Evolutionary conservation across 2,797 vertebrate species (phyloP), one percentile per base, ranked within the genome.

Genomic region (Glyptemys insculpta): DNA sequence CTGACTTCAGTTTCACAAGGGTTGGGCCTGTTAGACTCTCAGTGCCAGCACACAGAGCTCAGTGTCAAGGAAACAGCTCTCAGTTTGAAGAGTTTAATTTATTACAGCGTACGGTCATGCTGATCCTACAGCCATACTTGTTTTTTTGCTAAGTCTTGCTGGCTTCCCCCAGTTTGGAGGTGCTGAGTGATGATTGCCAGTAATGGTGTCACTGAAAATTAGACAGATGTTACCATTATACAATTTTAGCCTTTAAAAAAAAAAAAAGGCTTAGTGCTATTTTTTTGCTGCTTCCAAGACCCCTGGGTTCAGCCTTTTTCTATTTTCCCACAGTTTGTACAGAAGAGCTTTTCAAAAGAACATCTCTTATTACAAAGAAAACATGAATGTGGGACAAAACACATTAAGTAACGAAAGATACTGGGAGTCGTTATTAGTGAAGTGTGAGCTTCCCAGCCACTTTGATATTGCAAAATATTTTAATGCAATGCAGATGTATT

Each of bases 401-500:
- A 54, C 50, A 27, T 12, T 2, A 25, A 68, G 29, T 27, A 6
- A 44, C 54, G 56, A 62, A 83, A 91, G 53, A 91, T 47, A 19
- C 4, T 29, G 31, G 83, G 54, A 54, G 53, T 1, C 85, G 52
- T 50, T 3, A 0, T 50, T 82, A 72, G 8, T 1, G 27, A 19
- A 81, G 62, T 25, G 37, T 79, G 87, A 95, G 62, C 44, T 95
- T 86, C 1, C 0, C 84, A 83, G 90, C 27, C 25, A 4, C 23
- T 47, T 90, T 76, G 80, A 23, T 9, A 18, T 56, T 57, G 47
- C 25, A 49, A 25, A 41, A n/a, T 49, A 59, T 44, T 74, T 62
- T 83, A 86, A 89, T 27, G 49, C n/a, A 34, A 25, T 88, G 78
- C 90, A 90, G 90, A 72, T 91, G 80, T 47, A 87, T 81, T 79